Evolutionary conservation across 2,797 vertebrate species (phyloP), one percentile per base, ranked within the genome.

Genomic region (Hydrophis major): DNA sequence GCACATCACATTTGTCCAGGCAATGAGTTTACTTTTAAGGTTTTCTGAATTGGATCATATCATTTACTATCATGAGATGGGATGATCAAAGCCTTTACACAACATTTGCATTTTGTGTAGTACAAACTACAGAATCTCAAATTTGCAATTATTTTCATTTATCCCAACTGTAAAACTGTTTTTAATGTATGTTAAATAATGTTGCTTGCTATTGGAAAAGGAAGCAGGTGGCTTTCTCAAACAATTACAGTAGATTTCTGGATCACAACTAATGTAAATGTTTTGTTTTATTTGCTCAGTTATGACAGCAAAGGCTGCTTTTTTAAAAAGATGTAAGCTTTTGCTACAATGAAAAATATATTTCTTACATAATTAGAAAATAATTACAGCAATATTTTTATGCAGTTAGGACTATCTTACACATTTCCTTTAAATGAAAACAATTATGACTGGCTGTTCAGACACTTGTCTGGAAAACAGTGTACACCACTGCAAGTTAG

Each of bases 301-400:
- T 18, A 27, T 8, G 16, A 56, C 32, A 74, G 25, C 25, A n/a
- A n/a, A 60, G 56, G 25, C 4, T 89, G 18, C n/a, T 50, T 89
- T 83, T 60, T 57, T 11, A 25, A 10, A 88, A 42, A 27, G 12
- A 69, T 6, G 32, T 32, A 32, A 78, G n/a, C 28, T 92, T 78
- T 61, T 61, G 13, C 57, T 50, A 28, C 32, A 42, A 28, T 87
- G 88, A 1, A 56, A 47, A 69, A 32, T 92, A 2, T n/a, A 63
- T 94, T 95, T 86, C 87, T 93, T 92, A 92, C 95, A 92, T 95
- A 92, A 92, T 93, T 91, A 27, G 27, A 93, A 94, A 59, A 94
- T 87, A 93, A 93, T 95, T 89, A 91, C 94, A 91, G 37, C 90
- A 91, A 88, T 92, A 86, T 94, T 90, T 1, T 91, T 95, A 66